Evolutionary conservation across 2,113 vertebrate genomes (phyloP).

Genomic region (Myanophis thanlyinensis): DNA sequence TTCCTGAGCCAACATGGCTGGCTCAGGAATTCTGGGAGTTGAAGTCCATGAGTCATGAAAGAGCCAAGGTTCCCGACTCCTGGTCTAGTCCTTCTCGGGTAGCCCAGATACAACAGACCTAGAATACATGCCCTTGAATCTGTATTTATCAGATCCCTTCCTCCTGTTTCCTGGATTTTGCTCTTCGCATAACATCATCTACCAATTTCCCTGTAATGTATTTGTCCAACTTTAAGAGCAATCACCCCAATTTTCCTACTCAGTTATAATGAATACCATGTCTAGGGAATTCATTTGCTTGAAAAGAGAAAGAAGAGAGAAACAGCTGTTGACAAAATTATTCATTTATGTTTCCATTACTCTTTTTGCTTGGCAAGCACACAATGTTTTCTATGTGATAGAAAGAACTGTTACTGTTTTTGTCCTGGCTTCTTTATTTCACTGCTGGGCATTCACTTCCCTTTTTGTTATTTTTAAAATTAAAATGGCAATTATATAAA

Average conservation of each 20-base stretch:
- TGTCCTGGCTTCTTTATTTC: not conserved
- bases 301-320: not conserved
- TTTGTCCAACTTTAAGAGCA: not conserved
- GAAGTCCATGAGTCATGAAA: no score
- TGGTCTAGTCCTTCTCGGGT: no score
- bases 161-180: not conserved
- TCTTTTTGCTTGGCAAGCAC: not conserved
- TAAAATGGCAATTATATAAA: not conserved
- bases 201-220: not conserved
- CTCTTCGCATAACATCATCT: not conserved
- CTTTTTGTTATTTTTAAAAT: not conserved
- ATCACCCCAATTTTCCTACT: not conserved
- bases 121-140: not conserved
- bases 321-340: slow-evolving; percentile 8
- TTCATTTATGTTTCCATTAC: slow-evolving; percentile 4
- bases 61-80: no score
- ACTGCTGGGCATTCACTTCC: not conserved
- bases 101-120: not conserved
- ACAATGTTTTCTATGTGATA: not conserved
- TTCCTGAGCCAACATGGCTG: no score
- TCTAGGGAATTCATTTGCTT: not conserved
- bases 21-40: no score
- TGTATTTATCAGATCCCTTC: not conserved
- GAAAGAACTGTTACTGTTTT: not conserved
- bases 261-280: not conserved